Evolutionary conservation across 2,797 vertebrate species (phyloP).

Genomic region (Margarornis squamiger): DNA sequence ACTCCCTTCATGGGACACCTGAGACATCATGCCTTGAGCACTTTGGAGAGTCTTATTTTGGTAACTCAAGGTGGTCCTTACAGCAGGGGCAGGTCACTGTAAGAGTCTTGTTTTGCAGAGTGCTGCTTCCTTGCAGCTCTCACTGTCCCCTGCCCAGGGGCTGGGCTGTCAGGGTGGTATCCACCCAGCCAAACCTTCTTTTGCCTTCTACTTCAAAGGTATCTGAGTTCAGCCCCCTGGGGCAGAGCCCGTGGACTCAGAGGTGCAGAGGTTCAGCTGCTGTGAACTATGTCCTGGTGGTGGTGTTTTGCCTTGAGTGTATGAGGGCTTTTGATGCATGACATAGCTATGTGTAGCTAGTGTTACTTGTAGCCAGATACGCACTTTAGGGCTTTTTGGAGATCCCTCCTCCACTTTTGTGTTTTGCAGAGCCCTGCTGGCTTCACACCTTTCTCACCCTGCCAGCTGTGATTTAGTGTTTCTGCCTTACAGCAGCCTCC

Average conservation of each 20-base stretch:
- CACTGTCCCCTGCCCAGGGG: background rate
- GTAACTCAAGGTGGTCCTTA: background rate
- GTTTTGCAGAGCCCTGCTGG: background rate
- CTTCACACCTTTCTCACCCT: background rate
- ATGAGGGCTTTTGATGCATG: background rate
- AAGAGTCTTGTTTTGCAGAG: background rate
- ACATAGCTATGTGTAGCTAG: background rate
- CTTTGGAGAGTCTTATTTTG: background rate
- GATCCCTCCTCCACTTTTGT: background rate
- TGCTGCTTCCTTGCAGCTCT: background rate
- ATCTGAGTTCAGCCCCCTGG: background rate
- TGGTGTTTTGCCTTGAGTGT: background rate
- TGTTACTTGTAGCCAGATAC: background rate
- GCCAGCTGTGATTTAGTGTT: background rate
- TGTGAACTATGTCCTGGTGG: background rate
- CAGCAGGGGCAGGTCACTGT: background rate
- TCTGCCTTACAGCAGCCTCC: background rate
- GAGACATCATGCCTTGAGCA: background rate
- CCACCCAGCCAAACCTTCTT: background rate
- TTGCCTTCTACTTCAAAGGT: background rate
- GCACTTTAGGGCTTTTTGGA: background rate
- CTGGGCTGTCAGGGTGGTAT: background rate
- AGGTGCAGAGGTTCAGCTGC: background rate
- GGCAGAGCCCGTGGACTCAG: background rate
- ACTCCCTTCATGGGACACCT: background rate